Percentiles rank a stretch among this genome's conserved stretches.
These are phyloP conservation scores for Lethrus apterus DNA, from an alignment of 1,140 invertebrate genomes.

Conservation along the genomic window DNA sequence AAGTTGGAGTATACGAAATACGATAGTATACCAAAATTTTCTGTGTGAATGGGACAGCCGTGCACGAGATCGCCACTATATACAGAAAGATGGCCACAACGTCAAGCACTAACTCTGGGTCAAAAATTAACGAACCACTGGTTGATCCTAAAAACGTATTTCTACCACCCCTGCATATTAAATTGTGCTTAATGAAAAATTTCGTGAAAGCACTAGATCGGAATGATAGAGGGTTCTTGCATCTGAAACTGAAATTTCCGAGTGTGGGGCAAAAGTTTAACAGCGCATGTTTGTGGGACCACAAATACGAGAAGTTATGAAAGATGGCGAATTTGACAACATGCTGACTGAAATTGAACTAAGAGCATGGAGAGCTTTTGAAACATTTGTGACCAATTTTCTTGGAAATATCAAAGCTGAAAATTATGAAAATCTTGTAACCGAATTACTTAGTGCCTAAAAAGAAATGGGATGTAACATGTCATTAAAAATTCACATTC, in stretches of 20 bases:
- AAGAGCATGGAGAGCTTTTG: constrained; percentile 4
- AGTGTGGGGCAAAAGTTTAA: constrained; percentile 2
- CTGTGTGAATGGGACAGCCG: no score
- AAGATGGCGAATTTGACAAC: neutral
- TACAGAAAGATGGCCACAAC: constrained; percentile 28
- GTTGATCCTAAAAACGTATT: constrained; percentile 34
- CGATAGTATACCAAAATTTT: constrained; percentile 1
- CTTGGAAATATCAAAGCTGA: constrained; percentile 1
- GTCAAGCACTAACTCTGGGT: constrained; percentile 27
- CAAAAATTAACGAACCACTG: constrained; percentile 26
- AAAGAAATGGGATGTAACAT: constrained; percentile 16
- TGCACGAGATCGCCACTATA: no score
- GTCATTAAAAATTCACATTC: constrained; percentile 33
- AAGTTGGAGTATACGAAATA: no score
- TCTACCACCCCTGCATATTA: constrained; percentile 37
- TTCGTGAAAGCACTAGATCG: constrained; percentile 37
- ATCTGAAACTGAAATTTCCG: neutral
- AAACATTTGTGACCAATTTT: neutral
- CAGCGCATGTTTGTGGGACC: constrained; percentile 12
- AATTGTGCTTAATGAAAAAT: constrained; percentile 37
- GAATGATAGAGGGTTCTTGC: constrained; percentile 18
- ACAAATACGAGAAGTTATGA: constrained; percentile 2
- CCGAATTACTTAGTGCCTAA: neutral
- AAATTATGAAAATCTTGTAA: constrained; percentile 3
- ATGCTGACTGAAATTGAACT: neutral